Percentiles rank a stretch among this genome's conserved stretches.
phyloP scores from a whole-genome alignment of 2,113 vertebrate genomes.

The Hemichromis elongatus region DNA sequence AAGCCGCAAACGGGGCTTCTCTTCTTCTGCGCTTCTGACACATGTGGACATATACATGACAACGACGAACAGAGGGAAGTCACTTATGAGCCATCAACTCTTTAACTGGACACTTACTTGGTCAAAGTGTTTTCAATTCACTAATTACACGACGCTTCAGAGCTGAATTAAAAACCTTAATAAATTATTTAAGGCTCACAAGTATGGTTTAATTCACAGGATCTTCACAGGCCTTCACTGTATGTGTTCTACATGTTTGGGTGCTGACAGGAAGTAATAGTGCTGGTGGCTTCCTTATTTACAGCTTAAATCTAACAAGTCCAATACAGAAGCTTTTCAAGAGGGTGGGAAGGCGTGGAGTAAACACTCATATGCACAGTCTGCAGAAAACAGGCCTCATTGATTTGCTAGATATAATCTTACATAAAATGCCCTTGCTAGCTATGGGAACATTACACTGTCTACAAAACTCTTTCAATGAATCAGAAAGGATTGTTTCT shows the following conservation, averaged over 20 bases:
- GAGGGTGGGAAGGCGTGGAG: background rate
- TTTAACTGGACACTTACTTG: constrained; percentile 33
- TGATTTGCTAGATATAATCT: constrained; percentile 33
- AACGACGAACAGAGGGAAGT: constrained; percentile 7
- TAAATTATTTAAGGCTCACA: background rate
- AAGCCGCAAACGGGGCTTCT: background rate
- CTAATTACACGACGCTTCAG: constrained; percentile 2
- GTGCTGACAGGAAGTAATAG: background rate
- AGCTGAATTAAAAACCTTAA: background rate
- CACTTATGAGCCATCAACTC: background rate
- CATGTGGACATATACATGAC: background rate
- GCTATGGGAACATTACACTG: background rate
- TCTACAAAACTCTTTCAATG: background rate
- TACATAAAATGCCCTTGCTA: constrained; percentile 1
- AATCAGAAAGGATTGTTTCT: background rate
- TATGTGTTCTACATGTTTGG: background rate
- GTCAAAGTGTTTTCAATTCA: background rate
- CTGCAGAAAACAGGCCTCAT: constrained; percentile 38
- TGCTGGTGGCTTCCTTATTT: background rate
- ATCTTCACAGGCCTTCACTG: background rate
- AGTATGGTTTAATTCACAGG: background rate
- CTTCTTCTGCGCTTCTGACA: background rate
- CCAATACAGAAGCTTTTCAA: background rate
- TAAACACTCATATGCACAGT: constrained; percentile 16
- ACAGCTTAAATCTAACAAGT: background rate